Conservation (phyloP, 2,888 invertebrate species). For the Oasisia sp. region DNA sequence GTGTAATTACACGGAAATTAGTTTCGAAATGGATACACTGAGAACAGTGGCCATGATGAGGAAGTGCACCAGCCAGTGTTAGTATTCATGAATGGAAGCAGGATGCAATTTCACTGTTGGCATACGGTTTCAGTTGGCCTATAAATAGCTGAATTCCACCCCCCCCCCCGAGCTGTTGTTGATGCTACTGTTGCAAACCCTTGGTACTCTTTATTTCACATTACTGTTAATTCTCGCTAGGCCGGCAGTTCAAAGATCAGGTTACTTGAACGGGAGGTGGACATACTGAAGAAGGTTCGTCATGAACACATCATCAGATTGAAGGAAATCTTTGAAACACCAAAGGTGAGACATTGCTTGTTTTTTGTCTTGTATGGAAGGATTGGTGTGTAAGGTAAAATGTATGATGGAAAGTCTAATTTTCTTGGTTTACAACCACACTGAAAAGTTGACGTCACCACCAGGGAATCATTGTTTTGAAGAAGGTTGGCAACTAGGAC, state of each 20-base stretch:
- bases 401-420: neutral
- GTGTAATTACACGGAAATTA: neutral
- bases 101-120: neutral
- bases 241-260: constrained; percentile 63
- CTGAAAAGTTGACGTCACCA: too few relatives aligned
- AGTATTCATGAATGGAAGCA: neutral
- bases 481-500: too few relatives aligned
- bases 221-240: constrained; percentile 43
- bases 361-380: neutral
- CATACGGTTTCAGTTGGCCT: neutral
- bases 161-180: neutral
- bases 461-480: too few relatives aligned
- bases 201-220: neutral
- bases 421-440: neutral
- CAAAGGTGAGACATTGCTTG: constrained; percentile 58
- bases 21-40: constrained; percentile 2
- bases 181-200: neutral
- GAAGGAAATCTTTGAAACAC: constrained; percentile 70
- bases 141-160: neutral
- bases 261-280: constrained; percentile 69
- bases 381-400: neutral
- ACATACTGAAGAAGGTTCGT: constrained; percentile 70
- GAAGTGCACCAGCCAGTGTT: neutral
- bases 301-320: constrained; percentile 71
- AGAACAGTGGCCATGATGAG: neutral